Evolutionary conservation across 2,888 invertebrate species (phyloP), one percentile per base, ranked within the genome.

Genomic region (Drosophila diplacantha): DNA sequence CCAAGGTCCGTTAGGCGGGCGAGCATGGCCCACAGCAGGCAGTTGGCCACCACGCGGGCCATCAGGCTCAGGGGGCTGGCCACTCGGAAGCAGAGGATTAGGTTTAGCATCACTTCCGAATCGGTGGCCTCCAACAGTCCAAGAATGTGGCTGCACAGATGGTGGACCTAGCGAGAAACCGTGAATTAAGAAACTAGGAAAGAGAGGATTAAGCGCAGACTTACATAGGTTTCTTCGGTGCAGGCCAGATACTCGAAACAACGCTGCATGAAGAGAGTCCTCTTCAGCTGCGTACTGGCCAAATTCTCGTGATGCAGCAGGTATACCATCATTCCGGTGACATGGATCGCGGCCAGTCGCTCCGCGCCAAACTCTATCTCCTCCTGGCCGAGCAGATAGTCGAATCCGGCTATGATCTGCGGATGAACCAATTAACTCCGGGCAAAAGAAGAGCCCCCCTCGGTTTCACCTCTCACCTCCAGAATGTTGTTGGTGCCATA

Each of bases 211-310:
- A 1, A 5, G 6, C 16, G 1, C 11, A 3, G 2, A 44, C 18
- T n/a, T 26, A 79, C 81, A 20, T 75, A 64, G 6, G 66, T 74
- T 29, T 47, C 79, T 47, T 75, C 75, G 12, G 75, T 69, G 63
- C 75, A 75, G 34, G 75, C 79, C 60, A 81, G 37, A 20, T 72
- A 75, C 20, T 81, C 73, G 37, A 81, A 75, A 26, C 79, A 75
- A 6, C 65, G 63, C 31, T 69, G 60, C 46, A 75, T 22, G 16
- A 81, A 72, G 8, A 72, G 46, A 5, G 59, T 60, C 2, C 75
- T 75, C 60, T 69, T 59, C 37, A 55, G 35, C n/a, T 53, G 65
- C 5, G 79, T 75, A 7, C 31, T 41, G 3, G 34, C 26, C 50
- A 60, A 5, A 7, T 75, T 53, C 8, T 51, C 56, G 18, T 75